Percentiles rank a stretch among this genome's conserved stretches.
Conservation (phyloP, 2,888 invertebrate genomes). For the Schizotus pectinicornis region DNA sequence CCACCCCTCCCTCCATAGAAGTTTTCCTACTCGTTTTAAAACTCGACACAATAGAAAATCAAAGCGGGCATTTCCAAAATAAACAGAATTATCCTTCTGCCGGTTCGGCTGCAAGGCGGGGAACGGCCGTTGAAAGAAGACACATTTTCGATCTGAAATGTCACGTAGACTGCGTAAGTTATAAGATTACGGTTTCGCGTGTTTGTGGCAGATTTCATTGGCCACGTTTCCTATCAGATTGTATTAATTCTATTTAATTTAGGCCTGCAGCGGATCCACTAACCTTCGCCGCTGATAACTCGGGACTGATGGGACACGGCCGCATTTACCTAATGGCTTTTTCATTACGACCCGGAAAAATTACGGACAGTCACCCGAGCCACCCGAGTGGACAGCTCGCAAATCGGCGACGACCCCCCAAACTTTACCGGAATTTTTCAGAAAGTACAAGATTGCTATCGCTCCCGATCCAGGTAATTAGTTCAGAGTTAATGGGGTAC, state of each 20-base stretch:
- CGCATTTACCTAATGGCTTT: slow-evolving; percentile 23
- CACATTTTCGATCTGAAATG: slow-evolving; percentile 36
- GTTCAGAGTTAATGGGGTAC: no score
- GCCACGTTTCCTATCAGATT: slow-evolving; percentile 46
- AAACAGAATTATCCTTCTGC: slow-evolving; percentile 36
- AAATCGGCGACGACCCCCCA: no score
- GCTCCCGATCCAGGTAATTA: no score
- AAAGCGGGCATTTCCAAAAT: slow-evolving; percentile 39
- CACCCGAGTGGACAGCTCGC: no score
- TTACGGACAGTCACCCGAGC: no score
- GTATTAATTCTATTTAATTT: slow-evolving; percentile 47
- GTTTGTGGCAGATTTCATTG: slow-evolving; percentile 44
- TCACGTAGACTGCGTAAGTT: slow-evolving; percentile 42
- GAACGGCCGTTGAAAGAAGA: slow-evolving; percentile 28
- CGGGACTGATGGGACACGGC: slow-evolving; percentile 10
- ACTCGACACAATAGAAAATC: slow-evolving; percentile 45
- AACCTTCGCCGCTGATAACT: slow-evolving; percentile 11
- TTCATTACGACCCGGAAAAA: slow-evolving; percentile 10
- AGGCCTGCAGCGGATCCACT: slow-evolving; percentile 22
- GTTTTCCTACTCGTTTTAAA: slow-evolving; percentile 30
- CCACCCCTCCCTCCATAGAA: slow-evolving; percentile 27
- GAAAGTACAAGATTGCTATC: no score
- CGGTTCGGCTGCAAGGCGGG: slow-evolving; percentile 22
- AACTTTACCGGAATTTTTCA: no score
- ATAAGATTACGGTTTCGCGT: slow-evolving; percentile 46